These are phyloP conservation scores for Galago senegalensis DNA, from an alignment of 2,797 vertebrate species.

Conservation along the genomic window DNA sequence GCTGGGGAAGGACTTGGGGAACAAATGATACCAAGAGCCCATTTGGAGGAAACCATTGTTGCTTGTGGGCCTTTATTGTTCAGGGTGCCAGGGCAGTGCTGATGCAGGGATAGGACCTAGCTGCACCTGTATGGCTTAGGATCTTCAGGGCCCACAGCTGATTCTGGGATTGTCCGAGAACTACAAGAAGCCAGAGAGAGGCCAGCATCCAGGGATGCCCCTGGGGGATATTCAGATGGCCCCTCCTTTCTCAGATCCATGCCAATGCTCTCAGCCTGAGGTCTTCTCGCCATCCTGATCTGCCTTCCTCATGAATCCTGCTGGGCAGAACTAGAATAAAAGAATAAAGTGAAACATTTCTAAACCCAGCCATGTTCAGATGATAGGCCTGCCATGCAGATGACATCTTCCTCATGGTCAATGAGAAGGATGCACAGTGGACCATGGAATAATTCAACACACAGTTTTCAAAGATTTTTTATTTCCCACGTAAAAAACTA, in stretches of 20 bases:
- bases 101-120: neutral
- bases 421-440: slow-evolving; percentile 87
- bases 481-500: slow-evolving; percentile 86
- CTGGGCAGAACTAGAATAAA: neutral
- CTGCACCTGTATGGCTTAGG: too few relatives aligned
- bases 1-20: neutral
- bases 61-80: neutral
- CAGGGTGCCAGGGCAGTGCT: neutral
- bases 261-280: neutral
- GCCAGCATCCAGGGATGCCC: neutral
- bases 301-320: neutral
- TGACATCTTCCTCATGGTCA: slow-evolving; percentile 88
- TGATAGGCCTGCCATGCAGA: slow-evolving; percentile 63
- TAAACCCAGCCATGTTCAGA: neutral
- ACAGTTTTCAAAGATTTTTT: slow-evolving; percentile 88
- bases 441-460: slow-evolving; percentile 86
- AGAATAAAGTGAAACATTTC: slow-evolving; percentile 61
- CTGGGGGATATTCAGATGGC: neutral
- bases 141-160: neutral
- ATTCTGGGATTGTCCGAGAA: neutral
- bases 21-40: neutral
- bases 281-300: neutral
- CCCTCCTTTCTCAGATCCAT: neutral
- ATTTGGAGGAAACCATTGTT: neutral
- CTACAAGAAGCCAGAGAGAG: neutral